phyloP scores from a whole-genome alignment of 2,888 invertebrate genomes.

The Trissonchulus sp. region DNA sequence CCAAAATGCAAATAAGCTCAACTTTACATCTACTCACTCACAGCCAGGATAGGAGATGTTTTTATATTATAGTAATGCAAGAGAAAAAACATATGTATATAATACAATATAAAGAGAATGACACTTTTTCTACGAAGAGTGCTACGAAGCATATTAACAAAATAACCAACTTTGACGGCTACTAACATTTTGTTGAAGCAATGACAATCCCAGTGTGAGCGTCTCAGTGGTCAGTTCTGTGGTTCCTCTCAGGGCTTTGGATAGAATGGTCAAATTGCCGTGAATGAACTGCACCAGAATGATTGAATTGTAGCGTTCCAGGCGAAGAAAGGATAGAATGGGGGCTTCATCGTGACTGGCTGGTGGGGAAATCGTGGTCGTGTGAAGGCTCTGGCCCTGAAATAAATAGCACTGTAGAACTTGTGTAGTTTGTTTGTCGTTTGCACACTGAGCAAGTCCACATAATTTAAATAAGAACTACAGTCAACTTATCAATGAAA shows the following conservation, averaged over 20 bases:
- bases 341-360: conserved; percentile 55
- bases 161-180: background rate
- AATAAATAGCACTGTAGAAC: too few relatives aligned
- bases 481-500: too few relatives aligned
- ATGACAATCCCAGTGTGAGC: conserved; percentile 56
- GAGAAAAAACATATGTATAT: background rate
- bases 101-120: background rate
- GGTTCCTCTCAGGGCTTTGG: conserved; percentile 62
- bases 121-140: background rate
- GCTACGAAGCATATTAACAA: background rate
- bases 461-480: conserved; percentile 23
- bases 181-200: conserved; percentile 60
- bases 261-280: conserved; percentile 60
- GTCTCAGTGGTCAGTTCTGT: conserved; percentile 57
- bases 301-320: conserved; percentile 63
- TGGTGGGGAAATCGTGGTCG: conserved; percentile 42
- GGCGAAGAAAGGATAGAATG: conserved; percentile 61
- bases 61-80: conserved; percentile 14
- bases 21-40: too few relatives aligned
- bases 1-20: too few relatives aligned
- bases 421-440: too few relatives aligned
- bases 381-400: conserved; percentile 49
- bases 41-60: too few relatives aligned
- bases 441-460: background rate
- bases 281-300: conserved; percentile 63